Base-by-base conservation (phyloP, 1,140 invertebrate species). In the Aphaenogaster ashmeadi region DNA sequence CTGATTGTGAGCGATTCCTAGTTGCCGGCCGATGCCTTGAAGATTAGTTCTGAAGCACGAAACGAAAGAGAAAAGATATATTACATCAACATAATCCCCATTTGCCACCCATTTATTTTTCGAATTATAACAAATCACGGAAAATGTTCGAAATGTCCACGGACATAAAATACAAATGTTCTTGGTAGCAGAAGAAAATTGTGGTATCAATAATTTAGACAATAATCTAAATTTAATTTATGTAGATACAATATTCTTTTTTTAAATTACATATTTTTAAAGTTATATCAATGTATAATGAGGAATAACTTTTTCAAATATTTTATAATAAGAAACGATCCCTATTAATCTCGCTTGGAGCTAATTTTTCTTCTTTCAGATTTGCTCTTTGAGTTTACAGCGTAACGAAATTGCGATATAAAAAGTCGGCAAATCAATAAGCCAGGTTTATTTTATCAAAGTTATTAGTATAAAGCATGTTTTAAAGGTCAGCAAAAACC, bases 381-480 rank as follows among this genome's bases (percentile, higher is more conserved):
- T 41, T 67, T 67, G 9, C 38, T 41, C 0, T 67, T n/a, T 62
- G 33, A 36, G 0, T 2, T 5, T 33, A 13, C 36, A 44, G 21
- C 36, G 0, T 67, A 67, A 67, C 2, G 3, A 67, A 67, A 67
- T 67, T 41, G 36, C 36, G 8, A 66, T 66, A 66, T 66, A 21
- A 67, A 67, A 67, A 44, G 4, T 13, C 64, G n/a, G 1, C 4
- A 21, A 67, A 67, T 41, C n/a, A n/a, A 67, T 67, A 67, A 67
- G n/a, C n/a, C 8, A 67, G 1, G n/a, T 4, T 67, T 44, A 67
- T 44, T 67, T 67, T 67, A 67, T 67, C 62, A n/a, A 38, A 66
- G 38, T 66, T 66, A 66, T 66, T 66, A 0, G 7, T 66, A 36
- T 64, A 38, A 66, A 66, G 4, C n/a, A 6, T 38, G n/a, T 11